A percentile compares a stretch with the other conserved stretches of the same genome.
Evolutionary conservation across 2,888 invertebrate species (phyloP).

Genomic region (Platycheirus rosarum): DNA sequence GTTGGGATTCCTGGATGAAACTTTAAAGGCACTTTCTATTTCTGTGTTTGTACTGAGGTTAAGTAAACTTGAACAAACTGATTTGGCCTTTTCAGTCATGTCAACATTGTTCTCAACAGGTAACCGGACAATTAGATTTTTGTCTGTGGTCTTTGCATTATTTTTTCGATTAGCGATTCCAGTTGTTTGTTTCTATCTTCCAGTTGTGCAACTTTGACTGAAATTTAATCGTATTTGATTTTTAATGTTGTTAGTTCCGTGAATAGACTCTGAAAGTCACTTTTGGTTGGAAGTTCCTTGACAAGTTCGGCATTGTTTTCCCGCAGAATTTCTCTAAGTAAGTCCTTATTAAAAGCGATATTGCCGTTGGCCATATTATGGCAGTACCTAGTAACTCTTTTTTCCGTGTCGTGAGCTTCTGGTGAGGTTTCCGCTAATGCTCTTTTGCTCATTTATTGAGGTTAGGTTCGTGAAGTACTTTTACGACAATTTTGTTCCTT

Average conservation of each 20-base stretch:
- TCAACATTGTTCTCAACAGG: constrained; percentile 9
- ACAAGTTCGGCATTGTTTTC: constrained; percentile 2
- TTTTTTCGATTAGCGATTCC: constrained; percentile 1
- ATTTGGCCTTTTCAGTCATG: constrained; percentile 14
- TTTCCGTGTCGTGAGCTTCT: not conserved
- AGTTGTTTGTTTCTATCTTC: constrained; percentile 8
- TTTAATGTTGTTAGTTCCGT: constrained; percentile 6
- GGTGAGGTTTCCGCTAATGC: not conserved
- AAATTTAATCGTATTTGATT: not conserved
- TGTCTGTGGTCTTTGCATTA: not conserved
- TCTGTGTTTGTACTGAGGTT: constrained; percentile 5
- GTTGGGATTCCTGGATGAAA: not conserved
- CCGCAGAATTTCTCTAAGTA: not conserved
- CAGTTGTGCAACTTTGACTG: not conserved
- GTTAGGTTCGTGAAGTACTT: too few species aligned
- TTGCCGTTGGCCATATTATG: not conserved
- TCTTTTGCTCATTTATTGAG: too few species aligned
- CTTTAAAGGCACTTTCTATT: not conserved
- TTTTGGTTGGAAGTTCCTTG: constrained; percentile 3
- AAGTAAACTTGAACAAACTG: not conserved
- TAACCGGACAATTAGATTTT: constrained; percentile 1
- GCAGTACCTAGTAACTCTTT: not conserved
- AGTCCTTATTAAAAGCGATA: not conserved
- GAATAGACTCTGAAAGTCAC: constrained; percentile 3
- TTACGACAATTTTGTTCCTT: too few species aligned